Conservation (phyloP, 1,140 invertebrate genomes). For the Aphelenchoides fujianensis region DNA sequence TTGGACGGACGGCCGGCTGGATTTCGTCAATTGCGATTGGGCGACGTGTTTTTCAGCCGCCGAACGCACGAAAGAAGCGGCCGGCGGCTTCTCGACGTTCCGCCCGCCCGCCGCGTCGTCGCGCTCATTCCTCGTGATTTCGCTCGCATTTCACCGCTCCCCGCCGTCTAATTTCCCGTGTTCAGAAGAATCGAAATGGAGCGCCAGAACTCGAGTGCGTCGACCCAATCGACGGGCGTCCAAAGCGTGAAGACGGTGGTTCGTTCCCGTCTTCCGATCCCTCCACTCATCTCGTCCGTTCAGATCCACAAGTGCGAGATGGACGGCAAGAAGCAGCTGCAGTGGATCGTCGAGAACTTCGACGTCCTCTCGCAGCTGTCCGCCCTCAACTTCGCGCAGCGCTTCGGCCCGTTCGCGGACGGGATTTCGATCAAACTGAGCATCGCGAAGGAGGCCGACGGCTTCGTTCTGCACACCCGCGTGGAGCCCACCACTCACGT, state of each 20-base stretch:
- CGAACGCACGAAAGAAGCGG: too few species aligned
- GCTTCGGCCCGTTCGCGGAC: neutral
- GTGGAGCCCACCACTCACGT: neutral
- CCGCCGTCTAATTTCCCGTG: too few species aligned
- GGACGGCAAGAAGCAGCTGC: neutral
- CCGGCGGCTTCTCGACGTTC: too few species aligned
- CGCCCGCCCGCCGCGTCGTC: too few species aligned
- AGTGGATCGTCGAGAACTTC: conserved; percentile 4
- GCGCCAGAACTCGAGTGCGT: neutral
- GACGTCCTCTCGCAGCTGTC: neutral
- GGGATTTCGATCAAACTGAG: neutral
- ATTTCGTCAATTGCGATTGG: too few species aligned
- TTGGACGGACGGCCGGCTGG: too few species aligned
- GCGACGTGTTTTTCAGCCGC: too few species aligned
- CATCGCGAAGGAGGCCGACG: neutral
- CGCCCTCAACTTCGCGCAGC: neutral
- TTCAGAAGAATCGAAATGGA: too few species aligned
- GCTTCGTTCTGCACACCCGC: neutral
- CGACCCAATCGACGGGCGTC: too few species aligned
- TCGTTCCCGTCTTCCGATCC: too few species aligned
- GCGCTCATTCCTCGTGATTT: too few species aligned
- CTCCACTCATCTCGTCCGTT: neutral
- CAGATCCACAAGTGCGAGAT: neutral
- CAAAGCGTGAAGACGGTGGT: neutral
- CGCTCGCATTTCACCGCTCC: too few species aligned